Conservation (phyloP, 2,797 vertebrate genomes). For the Avahi laniger region DNA sequence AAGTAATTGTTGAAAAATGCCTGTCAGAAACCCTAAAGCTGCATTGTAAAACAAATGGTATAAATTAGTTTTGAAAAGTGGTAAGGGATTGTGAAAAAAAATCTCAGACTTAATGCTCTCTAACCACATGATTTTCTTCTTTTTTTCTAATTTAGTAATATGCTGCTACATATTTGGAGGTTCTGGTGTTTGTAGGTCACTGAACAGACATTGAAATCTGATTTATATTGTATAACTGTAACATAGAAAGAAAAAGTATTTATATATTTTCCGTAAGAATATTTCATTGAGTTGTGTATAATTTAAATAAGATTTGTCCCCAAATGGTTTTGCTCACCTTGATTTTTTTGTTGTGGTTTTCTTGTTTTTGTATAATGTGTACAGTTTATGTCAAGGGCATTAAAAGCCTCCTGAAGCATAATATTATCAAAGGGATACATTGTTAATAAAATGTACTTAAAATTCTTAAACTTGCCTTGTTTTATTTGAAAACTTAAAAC, state of each 20-base stretch:
- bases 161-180: constrained; percentile 96
- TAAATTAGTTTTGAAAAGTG: constrained; percentile 78
- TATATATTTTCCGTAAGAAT: constrained; percentile 98
- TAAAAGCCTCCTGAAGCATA: constrained; percentile 94
- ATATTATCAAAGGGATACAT: constrained; percentile 97
- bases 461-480: constrained; percentile 75
- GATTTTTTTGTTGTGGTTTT: constrained; percentile 86
- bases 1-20: constrained; percentile 65
- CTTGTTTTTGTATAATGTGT: constrained; percentile 94
- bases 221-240: constrained; percentile 99
- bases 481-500: constrained; percentile 58
- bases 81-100: constrained; percentile 78
- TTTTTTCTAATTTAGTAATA: constrained; percentile 86
- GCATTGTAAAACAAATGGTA: constrained; percentile 72
- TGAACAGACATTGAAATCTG: constrained; percentile 92
- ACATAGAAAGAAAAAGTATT: constrained; percentile 97
- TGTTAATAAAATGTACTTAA: constrained; percentile 96
- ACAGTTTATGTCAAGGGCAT: constrained; percentile 95
- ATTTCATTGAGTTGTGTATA: constrained; percentile 95
- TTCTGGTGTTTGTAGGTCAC: constrained; percentile 95
- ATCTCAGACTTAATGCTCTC: constrained; percentile 78
- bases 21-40: constrained; percentile 87
- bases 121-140: constrained; percentile 81
- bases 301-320: constrained; percentile 89
- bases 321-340: constrained; percentile 88